Evolutionary conservation across 2,797 vertebrate genomes (phyloP).

Genomic region (Lutjanus campechanus): DNA sequence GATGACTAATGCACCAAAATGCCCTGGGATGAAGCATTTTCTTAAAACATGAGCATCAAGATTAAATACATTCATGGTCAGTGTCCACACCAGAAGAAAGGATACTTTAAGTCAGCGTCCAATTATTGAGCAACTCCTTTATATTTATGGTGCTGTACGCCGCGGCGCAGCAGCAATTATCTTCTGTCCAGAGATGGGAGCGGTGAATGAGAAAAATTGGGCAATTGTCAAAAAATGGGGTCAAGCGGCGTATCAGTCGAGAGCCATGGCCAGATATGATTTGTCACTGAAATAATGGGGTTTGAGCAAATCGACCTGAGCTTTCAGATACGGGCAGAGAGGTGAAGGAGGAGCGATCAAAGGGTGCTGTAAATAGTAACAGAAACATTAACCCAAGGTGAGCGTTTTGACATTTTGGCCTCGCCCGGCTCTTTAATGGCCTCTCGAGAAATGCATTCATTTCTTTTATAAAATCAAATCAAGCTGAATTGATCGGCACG

Average conservation of each 20-base stretch:
- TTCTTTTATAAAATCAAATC: constrained; percentile 71
- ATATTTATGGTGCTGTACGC: constrained; percentile 58
- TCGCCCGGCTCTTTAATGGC: constrained; percentile 48
- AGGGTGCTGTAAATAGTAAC: constrained; percentile 66
- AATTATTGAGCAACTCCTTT: constrained; percentile 66
- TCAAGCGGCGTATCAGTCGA: constrained; percentile 71
- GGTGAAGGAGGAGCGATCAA: constrained; percentile 68
- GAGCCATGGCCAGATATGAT: constrained; percentile 68
- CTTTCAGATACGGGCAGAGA: constrained; percentile 46
- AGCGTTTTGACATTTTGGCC: constrained; percentile 62
- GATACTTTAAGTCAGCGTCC: constrained; percentile 53
- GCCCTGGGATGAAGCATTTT: constrained; percentile 40
- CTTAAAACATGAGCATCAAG: constrained; percentile 32
- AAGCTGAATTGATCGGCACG: constrained; percentile 68
- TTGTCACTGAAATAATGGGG: constrained; percentile 76
- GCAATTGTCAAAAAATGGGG: constrained; percentile 76
- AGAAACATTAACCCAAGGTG: constrained; percentile 74
- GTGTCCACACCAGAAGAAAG: constrained; percentile 43
- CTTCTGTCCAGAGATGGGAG: constrained; percentile 56
- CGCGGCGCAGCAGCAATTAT: constrained; percentile 59
- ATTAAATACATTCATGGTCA: constrained; percentile 59
- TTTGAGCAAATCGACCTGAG: constrained; percentile 73
- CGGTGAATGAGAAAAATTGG: constrained; percentile 65
- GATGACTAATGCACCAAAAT: constrained; percentile 56
- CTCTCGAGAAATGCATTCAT: constrained; percentile 69